These are phyloP conservation scores for Thymallus thymallus DNA, from an alignment of 2,113 vertebrate genomes.

Conservation along the genomic window DNA sequence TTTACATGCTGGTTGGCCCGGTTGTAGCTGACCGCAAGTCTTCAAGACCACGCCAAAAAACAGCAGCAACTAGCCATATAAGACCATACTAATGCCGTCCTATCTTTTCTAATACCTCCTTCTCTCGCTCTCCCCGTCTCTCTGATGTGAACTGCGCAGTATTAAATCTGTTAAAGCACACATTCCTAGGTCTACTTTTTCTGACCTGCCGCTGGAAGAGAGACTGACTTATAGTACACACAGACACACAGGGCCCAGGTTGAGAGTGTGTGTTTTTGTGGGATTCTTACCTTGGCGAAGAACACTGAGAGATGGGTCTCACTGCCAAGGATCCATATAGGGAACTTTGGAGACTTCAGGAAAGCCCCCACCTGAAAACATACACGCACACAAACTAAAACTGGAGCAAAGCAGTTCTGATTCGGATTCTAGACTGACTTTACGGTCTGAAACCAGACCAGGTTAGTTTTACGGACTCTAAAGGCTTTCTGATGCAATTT, in stretches of 20 bases:
- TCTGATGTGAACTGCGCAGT: constrained; percentile 51
- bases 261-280: constrained; percentile 1
- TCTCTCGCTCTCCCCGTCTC: not conserved
- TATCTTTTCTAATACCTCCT: constrained; percentile 4
- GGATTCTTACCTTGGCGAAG: constrained; percentile 90
- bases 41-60: constrained; percentile 44
- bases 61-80: constrained; percentile 57
- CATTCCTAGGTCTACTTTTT: constrained; percentile 61
- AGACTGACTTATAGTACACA: constrained; percentile 50
- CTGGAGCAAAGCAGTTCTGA: too few species aligned
- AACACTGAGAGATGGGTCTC: constrained; percentile 99
- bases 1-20: not conserved
- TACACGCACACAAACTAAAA: not conserved
- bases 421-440: too few species aligned
- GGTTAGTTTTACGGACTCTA: too few species aligned
- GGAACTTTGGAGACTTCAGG: constrained; percentile 97
- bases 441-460: too few species aligned
- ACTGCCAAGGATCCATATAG: constrained; percentile 99
- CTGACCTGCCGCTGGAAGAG: constrained; percentile 45
- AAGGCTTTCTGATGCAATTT: too few species aligned
- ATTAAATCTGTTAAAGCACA: constrained; percentile 56
- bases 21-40: not conserved
- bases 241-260: not conserved
- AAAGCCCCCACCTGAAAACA: constrained; percentile 92
- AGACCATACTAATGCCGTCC: constrained; percentile 46